Percentiles rank a stretch among this genome's conserved stretches.
Evolutionary conservation across 2,888 invertebrate species (phyloP).

Genomic region (Neoascia interrupta): DNA sequence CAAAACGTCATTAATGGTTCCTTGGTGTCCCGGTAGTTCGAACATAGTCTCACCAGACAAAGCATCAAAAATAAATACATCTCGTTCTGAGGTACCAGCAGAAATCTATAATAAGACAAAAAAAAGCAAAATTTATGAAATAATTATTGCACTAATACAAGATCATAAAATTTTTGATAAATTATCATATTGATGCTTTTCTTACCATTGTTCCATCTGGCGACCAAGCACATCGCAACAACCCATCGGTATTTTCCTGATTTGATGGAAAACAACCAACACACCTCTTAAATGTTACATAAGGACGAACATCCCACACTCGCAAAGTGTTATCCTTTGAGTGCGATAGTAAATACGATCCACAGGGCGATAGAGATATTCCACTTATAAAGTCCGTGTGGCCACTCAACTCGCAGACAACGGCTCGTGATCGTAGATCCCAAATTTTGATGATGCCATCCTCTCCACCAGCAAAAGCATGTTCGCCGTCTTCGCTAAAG

Average conservation of each 20-base stretch:
- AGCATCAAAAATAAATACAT: not conserved
- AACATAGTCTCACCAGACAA: not conserved
- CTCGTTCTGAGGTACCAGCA: constrained; percentile 1
- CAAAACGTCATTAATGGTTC: constrained; percentile 84
- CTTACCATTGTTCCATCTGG: constrained; percentile 92
- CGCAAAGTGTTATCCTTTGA: constrained; percentile 97
- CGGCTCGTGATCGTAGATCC: constrained; percentile 92
- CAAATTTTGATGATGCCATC: constrained; percentile 99
- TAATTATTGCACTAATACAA: no score
- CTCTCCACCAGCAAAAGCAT: constrained; percentile 95
- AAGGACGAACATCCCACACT: constrained; percentile 98
- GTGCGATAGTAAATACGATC: constrained; percentile 96
- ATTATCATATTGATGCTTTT: no score
- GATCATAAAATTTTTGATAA: not conserved
- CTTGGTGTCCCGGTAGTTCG: not conserved
- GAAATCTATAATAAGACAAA: constrained; percentile 77
- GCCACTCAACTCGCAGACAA: constrained; percentile 91
- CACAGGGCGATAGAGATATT: constrained; percentile 82
- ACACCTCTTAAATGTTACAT: constrained; percentile 94
- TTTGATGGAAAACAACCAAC: constrained; percentile 95
- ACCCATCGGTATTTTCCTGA: constrained; percentile 97
- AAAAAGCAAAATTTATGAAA: not conserved
- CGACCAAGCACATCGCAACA: constrained; percentile 95
- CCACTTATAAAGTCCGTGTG: constrained; percentile 98
- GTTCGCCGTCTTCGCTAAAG: constrained; percentile 97